A percentile compares a stretch with the other conserved stretches of the same genome.
Conservation (phyloP, 2,888 invertebrate genomes). For the Endomychus coccineus region DNA sequence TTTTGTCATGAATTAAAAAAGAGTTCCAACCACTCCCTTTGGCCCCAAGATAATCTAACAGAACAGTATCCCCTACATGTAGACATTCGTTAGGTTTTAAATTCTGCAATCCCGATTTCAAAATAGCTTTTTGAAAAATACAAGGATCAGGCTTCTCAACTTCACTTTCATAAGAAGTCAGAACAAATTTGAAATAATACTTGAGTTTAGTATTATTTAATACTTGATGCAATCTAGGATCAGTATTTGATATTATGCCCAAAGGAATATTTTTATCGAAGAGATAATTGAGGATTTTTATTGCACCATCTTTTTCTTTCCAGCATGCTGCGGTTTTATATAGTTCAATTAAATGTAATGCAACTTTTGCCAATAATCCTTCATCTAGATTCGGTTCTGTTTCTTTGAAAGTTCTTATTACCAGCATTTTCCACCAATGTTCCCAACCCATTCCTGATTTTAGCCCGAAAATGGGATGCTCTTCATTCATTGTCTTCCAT, state of each 20-base stretch:
- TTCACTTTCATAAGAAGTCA: conserved; percentile 70
- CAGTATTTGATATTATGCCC: conserved; percentile 85
- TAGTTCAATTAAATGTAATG: conserved; percentile 56
- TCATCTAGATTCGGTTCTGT: conserved; percentile 40
- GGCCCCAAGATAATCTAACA: conserved; percentile 74
- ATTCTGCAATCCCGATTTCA: conserved; percentile 40
- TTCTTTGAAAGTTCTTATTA: conserved; percentile 56
- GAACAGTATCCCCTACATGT: conserved; percentile 75
- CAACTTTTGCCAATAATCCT: conserved; percentile 46
- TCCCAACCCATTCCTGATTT: conserved; percentile 62
- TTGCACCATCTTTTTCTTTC: conserved; percentile 59
- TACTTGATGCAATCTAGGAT: conserved; percentile 67
- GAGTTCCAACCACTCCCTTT: conserved; percentile 69
- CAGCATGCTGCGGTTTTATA: conserved; percentile 69
- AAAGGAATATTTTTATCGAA: conserved; percentile 45
- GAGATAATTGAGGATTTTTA: conserved; percentile 57
- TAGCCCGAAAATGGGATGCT: conserved; percentile 77
- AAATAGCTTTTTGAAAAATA: conserved; percentile 63
- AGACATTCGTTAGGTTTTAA: conserved; percentile 58
- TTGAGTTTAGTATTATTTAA: conserved; percentile 58
- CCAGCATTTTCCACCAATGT: conserved; percentile 74
- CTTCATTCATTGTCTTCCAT: conserved; percentile 55
- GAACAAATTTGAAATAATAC: conserved; percentile 69
- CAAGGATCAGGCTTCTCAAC: conserved; percentile 65
- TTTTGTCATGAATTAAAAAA: conserved; percentile 43